Percentiles rank a stretch among this genome's conserved stretches.
Evolutionary conservation across 2,113 vertebrate genomes (phyloP).

Genomic region (Eubucco bourcierii): DNA sequence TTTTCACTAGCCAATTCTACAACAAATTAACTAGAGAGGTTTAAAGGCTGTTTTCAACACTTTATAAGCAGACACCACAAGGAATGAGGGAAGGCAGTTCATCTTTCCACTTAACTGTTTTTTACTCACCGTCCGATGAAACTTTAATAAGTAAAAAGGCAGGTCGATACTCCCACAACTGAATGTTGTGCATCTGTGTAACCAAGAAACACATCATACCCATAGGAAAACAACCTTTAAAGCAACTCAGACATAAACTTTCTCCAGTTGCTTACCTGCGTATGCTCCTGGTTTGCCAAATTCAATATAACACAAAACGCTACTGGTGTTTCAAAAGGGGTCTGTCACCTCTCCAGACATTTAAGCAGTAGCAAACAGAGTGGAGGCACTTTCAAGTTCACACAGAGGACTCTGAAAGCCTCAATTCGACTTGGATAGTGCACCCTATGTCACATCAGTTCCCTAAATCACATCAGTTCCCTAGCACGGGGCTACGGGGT

Average conservation of each 20-base stretch:
- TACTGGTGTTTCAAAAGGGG: slow-evolving; percentile 19
- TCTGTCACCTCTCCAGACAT: slow-evolving; percentile 29
- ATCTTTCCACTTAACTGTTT: neutral
- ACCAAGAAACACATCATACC: slow-evolving; percentile 4
- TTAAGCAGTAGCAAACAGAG: neutral
- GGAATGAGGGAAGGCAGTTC: neutral
- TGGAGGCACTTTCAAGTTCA: neutral
- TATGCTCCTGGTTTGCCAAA: neutral
- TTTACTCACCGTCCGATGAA: neutral
- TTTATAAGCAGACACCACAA: neutral
- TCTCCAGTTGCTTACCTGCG: slow-evolving; percentile 45
- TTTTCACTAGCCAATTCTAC: slow-evolving; percentile 28
- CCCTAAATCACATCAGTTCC: neutral
- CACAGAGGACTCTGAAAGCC: neutral
- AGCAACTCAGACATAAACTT: neutral
- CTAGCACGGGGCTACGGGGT: neutral
- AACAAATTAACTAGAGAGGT: slow-evolving; percentile 7
- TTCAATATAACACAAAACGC: slow-evolving; percentile 2
- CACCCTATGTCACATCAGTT: neutral
- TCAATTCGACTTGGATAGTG: neutral
- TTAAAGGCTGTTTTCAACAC: slow-evolving; percentile 28
- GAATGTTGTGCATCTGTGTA: neutral
- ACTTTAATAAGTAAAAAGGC: slow-evolving; percentile 29
- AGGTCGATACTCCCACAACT: neutral
- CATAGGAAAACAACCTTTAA: slow-evolving; percentile 9